Percentiles rank a stretch among this genome's conserved stretches.
These are phyloP conservation scores for Fopius arisanus DNA, from an alignment of 1,140 invertebrate species.

Conservation along the genomic window DNA sequence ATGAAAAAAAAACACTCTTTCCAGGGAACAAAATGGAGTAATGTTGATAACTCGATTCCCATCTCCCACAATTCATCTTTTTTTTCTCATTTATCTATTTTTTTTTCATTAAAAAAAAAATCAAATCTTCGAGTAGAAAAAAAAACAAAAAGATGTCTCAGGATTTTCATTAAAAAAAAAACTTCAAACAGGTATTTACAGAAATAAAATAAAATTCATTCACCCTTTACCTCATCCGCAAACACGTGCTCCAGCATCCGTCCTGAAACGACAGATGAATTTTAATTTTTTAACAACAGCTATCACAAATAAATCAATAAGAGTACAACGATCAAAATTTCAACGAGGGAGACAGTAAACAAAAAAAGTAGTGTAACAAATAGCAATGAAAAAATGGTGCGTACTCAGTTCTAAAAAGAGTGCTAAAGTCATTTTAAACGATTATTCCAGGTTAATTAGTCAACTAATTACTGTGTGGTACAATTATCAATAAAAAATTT, in stretches of 20 bases:
- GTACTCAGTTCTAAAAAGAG: constrained; percentile 25
- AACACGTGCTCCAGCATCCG: neutral
- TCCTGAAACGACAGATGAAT: constrained; percentile 32
- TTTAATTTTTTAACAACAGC: constrained; percentile 9
- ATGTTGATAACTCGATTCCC: too few species aligned
- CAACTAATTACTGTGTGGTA: neutral
- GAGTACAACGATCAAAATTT: neutral
- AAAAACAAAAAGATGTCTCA: neutral
- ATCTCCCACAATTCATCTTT: too few species aligned
- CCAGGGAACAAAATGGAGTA: too few species aligned
- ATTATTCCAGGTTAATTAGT: neutral
- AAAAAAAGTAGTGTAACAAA: constrained; percentile 24
- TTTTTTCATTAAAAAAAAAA: neutral
- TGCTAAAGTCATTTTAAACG: constrained; percentile 17
- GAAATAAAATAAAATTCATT: neutral
- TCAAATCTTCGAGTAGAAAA: neutral
- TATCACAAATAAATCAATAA: constrained; percentile 1
- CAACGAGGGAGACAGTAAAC: constrained; percentile 17
- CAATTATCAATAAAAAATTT: neutral
- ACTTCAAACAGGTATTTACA: neutral
- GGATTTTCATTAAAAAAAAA: constrained; percentile 25
- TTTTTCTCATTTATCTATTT: too few species aligned
- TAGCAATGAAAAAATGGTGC: constrained; percentile 33
- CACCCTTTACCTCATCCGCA: constrained; percentile 17
- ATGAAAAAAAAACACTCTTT: too few species aligned